A percentile compares a stretch with the other conserved stretches of the same genome.
Evolutionary conservation across 2,888 invertebrate species (phyloP).

Genomic region (Hoplodrina ambigua): DNA sequence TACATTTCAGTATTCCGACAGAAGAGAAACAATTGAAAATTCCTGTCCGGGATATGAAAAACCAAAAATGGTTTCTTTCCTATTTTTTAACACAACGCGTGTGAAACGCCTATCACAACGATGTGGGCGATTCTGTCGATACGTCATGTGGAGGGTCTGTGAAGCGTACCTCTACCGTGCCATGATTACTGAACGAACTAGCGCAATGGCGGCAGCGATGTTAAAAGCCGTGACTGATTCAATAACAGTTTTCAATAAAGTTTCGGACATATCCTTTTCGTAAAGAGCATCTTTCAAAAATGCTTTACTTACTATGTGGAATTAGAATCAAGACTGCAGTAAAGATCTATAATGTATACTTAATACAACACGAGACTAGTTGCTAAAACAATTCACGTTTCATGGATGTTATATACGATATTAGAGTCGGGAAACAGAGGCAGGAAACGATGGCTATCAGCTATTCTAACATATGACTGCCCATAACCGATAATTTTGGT

Average conservation of each 20-base stretch:
- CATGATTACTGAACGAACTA: slow-evolving; percentile 1
- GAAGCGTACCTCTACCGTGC: neutral
- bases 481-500: slow-evolving; percentile 30
- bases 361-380: neutral
- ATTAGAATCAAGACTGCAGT: neutral
- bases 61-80: neutral
- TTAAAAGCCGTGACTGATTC: neutral
- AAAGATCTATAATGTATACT: neutral
- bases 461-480: slow-evolving; percentile 14
- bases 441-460: slow-evolving; percentile 28
- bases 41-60: neutral
- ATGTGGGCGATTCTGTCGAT: slow-evolving; percentile 34
- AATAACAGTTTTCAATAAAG: neutral
- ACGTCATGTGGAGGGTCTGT: slow-evolving; percentile 27
- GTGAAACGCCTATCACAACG: slow-evolving; percentile 27
- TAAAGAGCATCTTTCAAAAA: too few species aligned
- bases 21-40: neutral
- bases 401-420: slow-evolving; percentile 18
- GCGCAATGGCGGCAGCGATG: neutral
- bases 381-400: slow-evolving; percentile 10
- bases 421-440: slow-evolving; percentile 13
- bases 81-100: neutral
- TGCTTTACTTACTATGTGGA: neutral
- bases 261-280: neutral
- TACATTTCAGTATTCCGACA: neutral